Conservation (phyloP, 1,140 invertebrate species). For the Leptoteleia sp. region DNA sequence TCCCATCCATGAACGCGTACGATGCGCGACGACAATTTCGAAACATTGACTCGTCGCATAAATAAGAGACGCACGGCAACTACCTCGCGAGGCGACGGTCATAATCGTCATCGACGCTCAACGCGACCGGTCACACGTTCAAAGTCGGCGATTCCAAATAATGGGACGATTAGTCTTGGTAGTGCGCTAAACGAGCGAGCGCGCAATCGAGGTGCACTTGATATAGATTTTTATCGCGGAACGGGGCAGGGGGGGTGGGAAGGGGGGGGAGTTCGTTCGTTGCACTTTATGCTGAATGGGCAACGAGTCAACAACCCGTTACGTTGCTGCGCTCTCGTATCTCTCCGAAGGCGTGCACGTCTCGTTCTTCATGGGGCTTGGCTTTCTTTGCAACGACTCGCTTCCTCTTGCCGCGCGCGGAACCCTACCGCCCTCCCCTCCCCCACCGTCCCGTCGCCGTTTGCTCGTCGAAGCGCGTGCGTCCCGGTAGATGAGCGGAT, state of each 20-base stretch:
- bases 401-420: conserved; percentile 42
- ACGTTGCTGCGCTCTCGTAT: conserved; percentile 61
- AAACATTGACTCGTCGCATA: too few relatives aligned
- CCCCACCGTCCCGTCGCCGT: conserved; percentile 27
- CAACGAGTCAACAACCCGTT: conserved; percentile 79
- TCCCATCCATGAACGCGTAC: too few relatives aligned
- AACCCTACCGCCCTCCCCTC: conserved; percentile 3
- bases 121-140: too few relatives aligned
- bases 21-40: too few relatives aligned
- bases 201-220: conserved; percentile 59
- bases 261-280: conserved; percentile 72
- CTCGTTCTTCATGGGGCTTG: conserved; percentile 54
- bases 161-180: too few relatives aligned
- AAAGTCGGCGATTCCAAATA: too few relatives aligned
- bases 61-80: too few relatives aligned
- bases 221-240: conserved; percentile 77
- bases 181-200: conserved; percentile 33
- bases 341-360: conserved; percentile 41
- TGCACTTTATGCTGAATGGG: conserved; percentile 80
- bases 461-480: conserved; percentile 49
- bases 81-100: too few relatives aligned
- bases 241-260: too few relatives aligned
- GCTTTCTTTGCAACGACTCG: conserved; percentile 55
- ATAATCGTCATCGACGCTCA: too few relatives aligned
- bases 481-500: conserved; percentile 30